Percentiles rank a stretch among this genome's conserved stretches.
These are phyloP conservation scores for Agriopis leucophaearia DNA, from an alignment of 2,888 invertebrate genomes.

Conservation along the genomic window DNA sequence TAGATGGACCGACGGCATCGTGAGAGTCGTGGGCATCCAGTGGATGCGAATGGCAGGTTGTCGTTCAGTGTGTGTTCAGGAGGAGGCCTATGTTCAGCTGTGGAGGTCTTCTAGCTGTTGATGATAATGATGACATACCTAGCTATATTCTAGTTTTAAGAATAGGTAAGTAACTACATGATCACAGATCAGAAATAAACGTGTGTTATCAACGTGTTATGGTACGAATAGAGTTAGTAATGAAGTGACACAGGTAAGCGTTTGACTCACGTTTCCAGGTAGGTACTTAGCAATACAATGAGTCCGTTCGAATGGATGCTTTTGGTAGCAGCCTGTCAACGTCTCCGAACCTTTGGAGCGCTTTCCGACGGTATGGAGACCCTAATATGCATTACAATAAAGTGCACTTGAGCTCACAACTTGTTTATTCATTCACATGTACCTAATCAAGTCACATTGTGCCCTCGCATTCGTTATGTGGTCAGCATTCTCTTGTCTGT, in stretches of 20 bases:
- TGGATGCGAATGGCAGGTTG: too few species aligned
- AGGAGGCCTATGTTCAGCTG: too few species aligned
- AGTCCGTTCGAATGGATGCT: slow-evolving; percentile 44
- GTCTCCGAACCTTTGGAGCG: slow-evolving; percentile 35
- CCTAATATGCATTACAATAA: slow-evolving; percentile 62
- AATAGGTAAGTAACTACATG: neutral
- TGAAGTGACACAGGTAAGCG: slow-evolving; percentile 40
- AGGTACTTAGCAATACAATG: slow-evolving; percentile 37
- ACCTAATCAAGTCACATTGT: slow-evolving; percentile 65
- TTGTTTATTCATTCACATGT: slow-evolving; percentile 64
- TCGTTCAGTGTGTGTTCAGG: too few species aligned
- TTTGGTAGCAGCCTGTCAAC: slow-evolving; percentile 48
- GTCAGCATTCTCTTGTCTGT: slow-evolving; percentile 35
- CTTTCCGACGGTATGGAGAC: slow-evolving; percentile 32
- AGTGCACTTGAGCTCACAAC: slow-evolving; percentile 61
- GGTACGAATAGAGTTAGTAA: neutral
- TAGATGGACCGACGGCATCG: too few species aligned
- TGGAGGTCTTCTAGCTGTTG: too few species aligned
- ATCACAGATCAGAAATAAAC: slow-evolving; percentile 9
- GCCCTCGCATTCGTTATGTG: slow-evolving; percentile 40
- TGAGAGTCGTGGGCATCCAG: too few species aligned
- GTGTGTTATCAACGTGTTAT: slow-evolving; percentile 19
- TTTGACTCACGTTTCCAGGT: slow-evolving; percentile 44
- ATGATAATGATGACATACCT: too few species aligned
- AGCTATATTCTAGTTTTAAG: neutral